A percentile compares a stretch with the other conserved stretches of the same genome.
phyloP scores from a whole-genome alignment of 2,113 vertebrate genomes.

The Dasypus novemcinctus region DNA sequence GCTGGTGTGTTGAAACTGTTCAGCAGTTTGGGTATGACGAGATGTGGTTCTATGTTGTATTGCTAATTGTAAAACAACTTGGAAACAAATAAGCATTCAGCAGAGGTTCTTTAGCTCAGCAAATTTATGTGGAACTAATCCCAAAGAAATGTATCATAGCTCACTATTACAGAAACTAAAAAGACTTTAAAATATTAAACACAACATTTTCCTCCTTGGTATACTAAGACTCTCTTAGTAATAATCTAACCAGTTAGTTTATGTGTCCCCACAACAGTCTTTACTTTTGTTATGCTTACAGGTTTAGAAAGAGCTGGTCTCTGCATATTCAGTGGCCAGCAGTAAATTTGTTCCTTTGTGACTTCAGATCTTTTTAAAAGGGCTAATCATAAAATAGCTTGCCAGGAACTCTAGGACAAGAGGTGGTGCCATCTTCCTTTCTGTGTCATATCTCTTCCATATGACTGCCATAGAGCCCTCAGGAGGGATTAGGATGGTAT shows the following conservation, averaged over 20 bases:
- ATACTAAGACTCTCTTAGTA: not conserved
- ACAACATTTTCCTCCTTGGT: not conserved
- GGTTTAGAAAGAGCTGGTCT: not conserved
- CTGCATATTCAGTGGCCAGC: not conserved
- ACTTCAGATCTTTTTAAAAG: not conserved
- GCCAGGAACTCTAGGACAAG: not conserved
- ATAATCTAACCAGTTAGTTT: slow-evolving; percentile 12
- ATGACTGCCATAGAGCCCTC: not conserved
- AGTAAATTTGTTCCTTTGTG: not conserved
- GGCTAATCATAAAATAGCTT: not conserved
- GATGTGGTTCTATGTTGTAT: not conserved
- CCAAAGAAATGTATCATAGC: not conserved
- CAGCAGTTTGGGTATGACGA: not conserved
- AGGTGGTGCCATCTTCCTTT: not conserved
- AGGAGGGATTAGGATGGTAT: not conserved
- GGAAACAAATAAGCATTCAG: not conserved
- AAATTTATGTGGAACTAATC: not conserved
- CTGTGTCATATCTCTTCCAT: not conserved
- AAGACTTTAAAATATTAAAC: slow-evolving; percentile 48
- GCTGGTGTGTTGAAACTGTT: not conserved
- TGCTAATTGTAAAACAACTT: slow-evolving; percentile 11
- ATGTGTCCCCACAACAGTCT: not conserved
- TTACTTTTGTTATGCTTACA: not conserved
- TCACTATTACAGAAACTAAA: not conserved
- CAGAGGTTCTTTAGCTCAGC: slow-evolving; percentile 39